Base-by-base conservation (phyloP, 2,113 vertebrate genomes). In the Alethe castanea region DNA sequence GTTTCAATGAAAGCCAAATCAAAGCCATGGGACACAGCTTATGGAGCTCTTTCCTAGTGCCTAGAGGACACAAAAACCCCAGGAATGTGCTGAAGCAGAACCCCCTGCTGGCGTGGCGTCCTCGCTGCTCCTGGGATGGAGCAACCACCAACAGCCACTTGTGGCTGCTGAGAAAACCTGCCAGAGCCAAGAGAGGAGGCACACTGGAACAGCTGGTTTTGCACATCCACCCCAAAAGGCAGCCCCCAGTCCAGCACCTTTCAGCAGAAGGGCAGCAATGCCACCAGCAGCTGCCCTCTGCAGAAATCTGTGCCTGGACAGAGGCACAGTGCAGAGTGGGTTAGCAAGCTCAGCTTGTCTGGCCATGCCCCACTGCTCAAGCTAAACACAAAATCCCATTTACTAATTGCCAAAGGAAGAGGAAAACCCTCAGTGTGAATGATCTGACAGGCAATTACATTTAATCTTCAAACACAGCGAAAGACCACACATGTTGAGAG, bases 321-420 rank as follows among this genome's bases (percentile, higher is more conserved):
- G 20, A 29, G 22, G 20, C 28, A 20, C 0, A 2, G 65, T 4
- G 1, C 52, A 50, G 15, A 15, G 18, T 0, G 12, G 14, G 18
- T 45, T 20, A 60, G 15, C 23, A 60, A 36, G 9, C 22, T 35
- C 7, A 25, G 38, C 18, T 47, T 9, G 0, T 20, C 45, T 42
- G 40, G 28, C 47, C 50, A 6, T 13, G 48, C 3, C n/a, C 24
- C 53, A 12, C 0, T 61, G 74, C 42, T 47, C 42, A 53, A 67
- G 50, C 17, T 65, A 40, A 48, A 48, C 33, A 40, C 14, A 44
- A 69, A 94, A 81, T 35, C 53, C 17, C 8, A 3, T 47, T 69
- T 35, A 38, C 19, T 47, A n/a, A 59, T 25, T 77, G 29, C 38
- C 15, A 50, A 57, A 73, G 54, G 59, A 67, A 76, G 36, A 79